Conservation (phyloP, 2,888 invertebrate genomes). For the Tridacna crocea region DNA sequence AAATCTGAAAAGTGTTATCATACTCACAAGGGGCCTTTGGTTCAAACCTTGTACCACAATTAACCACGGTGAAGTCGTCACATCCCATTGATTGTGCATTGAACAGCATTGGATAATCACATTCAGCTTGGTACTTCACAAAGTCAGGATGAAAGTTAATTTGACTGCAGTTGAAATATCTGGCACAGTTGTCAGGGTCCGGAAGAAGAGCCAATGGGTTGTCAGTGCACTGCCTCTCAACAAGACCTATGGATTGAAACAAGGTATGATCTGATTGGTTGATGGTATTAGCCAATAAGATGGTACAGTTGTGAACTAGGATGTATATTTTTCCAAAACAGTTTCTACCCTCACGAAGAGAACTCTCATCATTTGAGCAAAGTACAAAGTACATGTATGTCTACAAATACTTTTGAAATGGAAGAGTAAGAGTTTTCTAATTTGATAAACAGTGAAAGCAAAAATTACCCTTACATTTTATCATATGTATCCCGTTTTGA, state of each 20-base stretch:
- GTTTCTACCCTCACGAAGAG: too few relatives aligned
- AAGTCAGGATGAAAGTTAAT: slow-evolving; percentile 54
- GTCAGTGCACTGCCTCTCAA: slow-evolving; percentile 55
- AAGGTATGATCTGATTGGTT: not conserved
- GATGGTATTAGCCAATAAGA: too few relatives aligned
- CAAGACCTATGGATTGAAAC: slow-evolving; percentile 50
- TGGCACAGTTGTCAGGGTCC: slow-evolving; percentile 73
- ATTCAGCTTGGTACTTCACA: slow-evolving; percentile 68
- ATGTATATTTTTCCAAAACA: too few relatives aligned
- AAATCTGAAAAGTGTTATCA: not conserved
- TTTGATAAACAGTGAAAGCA: too few relatives aligned
- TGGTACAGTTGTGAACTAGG: too few relatives aligned
- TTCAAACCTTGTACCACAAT: slow-evolving; percentile 67
- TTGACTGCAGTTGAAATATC: slow-evolving; percentile 70
- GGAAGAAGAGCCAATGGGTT: slow-evolving; percentile 50
- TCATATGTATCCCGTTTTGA: too few relatives aligned
- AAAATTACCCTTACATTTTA: too few relatives aligned
- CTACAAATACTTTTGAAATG: too few relatives aligned
- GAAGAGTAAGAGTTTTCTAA: too few relatives aligned
- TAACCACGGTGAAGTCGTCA: slow-evolving; percentile 64
- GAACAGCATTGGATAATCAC: slow-evolving; percentile 72
- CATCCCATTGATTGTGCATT: slow-evolving; percentile 61
- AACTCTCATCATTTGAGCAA: too few relatives aligned
- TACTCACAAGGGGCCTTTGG: slow-evolving; percentile 75
- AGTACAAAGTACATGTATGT: too few relatives aligned